These are phyloP conservation scores for Buphagus erythrorhynchus DNA, from an alignment of 2,797 vertebrate species.

Conservation along the genomic window DNA sequence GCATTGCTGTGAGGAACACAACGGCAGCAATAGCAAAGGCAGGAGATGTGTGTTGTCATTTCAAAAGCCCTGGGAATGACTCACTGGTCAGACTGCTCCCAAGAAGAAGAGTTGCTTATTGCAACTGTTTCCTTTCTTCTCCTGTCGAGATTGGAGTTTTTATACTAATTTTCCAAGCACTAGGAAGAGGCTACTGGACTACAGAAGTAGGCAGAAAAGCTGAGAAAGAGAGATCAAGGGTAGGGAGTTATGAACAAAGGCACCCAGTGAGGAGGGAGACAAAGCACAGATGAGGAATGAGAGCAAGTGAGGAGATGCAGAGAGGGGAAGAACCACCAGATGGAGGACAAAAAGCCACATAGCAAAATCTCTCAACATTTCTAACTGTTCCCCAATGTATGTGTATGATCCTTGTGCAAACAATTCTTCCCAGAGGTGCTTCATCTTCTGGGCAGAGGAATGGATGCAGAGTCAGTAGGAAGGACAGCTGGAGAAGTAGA, in stretches of 20 bases:
- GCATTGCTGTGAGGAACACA: constrained; percentile 40
- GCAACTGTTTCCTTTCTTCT: neutral
- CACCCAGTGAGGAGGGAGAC: neutral
- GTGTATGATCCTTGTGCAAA: neutral
- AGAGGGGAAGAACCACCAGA: neutral
- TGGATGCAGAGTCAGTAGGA: neutral
- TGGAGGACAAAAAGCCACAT: neutral
- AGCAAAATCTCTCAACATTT: neutral
- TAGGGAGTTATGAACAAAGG: neutral
- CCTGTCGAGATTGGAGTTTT: neutral
- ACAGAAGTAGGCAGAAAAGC: neutral
- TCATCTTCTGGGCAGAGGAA: neutral
- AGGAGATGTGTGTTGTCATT: constrained; percentile 44
- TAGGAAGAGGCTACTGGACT: neutral
- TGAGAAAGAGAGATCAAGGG: neutral
- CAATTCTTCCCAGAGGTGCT: neutral
- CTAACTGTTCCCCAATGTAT: neutral
- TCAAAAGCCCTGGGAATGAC: constrained; percentile 20
- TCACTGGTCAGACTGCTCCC: constrained; percentile 25
- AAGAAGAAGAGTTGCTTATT: neutral
- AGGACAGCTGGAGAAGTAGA: neutral
- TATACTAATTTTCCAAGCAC: neutral
- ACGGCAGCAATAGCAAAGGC: constrained; percentile 12
- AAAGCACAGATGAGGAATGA: constrained; percentile 26
- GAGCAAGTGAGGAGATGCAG: neutral